A percentile compares a stretch with the other conserved stretches of the same genome.
phyloP scores from a whole-genome alignment of 2,888 invertebrate genomes.

The Meloe dianella region DNA sequence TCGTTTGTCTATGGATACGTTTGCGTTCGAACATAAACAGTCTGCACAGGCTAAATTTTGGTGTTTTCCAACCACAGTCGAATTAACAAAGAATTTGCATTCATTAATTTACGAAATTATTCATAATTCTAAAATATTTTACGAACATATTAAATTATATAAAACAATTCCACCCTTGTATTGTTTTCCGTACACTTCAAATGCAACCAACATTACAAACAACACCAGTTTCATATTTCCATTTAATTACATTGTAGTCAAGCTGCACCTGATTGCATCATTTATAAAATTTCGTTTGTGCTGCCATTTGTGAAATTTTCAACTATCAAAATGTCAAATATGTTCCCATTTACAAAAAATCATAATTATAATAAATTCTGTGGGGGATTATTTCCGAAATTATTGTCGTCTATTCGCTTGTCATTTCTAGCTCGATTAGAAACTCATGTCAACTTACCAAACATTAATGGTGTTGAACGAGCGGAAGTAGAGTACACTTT shows the following conservation, averaged over 20 bases:
- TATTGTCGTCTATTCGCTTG: slow-evolving; percentile 17
- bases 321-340: background rate
- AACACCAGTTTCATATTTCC: background rate
- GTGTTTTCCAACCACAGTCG: background rate
- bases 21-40: no score
- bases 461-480: slow-evolving; percentile 45
- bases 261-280: slow-evolving; percentile 4
- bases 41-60: background rate
- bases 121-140: background rate
- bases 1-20: no score
- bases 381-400: background rate
- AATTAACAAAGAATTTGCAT: background rate
- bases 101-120: background rate
- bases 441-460: slow-evolving; percentile 36
- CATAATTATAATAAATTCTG: background rate
- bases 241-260: slow-evolving; percentile 1
- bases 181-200: background rate
- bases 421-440: slow-evolving; percentile 31
- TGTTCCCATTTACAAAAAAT: background rate
- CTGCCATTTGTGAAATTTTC: background rate
- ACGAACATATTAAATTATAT: background rate
- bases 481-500: slow-evolving; percentile 39
- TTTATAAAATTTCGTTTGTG: background rate
- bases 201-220: slow-evolving; percentile 11
- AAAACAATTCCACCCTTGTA: background rate